Percentiles rank a stretch among this genome's conserved stretches.
Evolutionary conservation across 2,797 vertebrate genomes (phyloP).

Genomic region (Erithacus rubecula): DNA sequence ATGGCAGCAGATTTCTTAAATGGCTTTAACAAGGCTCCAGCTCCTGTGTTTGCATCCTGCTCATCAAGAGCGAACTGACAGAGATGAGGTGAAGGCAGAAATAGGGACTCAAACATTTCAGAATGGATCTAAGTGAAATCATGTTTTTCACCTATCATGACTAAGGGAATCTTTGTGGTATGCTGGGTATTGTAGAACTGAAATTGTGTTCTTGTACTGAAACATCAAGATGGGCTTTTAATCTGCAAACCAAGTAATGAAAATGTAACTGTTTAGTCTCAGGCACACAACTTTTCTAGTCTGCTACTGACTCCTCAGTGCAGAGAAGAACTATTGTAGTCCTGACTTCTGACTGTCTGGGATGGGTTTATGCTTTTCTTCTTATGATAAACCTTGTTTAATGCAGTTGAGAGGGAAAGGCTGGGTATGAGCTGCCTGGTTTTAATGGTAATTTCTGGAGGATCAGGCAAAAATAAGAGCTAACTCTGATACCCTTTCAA

Average conservation of each 20-base stretch:
- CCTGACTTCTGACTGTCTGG: neutral
- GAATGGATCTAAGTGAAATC: neutral
- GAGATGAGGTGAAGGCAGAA: neutral
- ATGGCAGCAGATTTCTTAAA: neutral
- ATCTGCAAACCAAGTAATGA: neutral
- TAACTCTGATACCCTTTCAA: neutral
- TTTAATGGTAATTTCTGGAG: neutral
- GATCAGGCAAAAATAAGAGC: neutral
- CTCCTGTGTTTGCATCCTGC: neutral
- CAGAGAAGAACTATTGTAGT: neutral
- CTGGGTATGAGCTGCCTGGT: neutral
- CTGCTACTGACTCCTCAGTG: neutral
- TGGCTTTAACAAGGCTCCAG: neutral
- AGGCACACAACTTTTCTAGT: neutral
- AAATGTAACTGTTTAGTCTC: neutral
- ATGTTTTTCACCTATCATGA: neutral
- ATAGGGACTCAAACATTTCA: neutral
- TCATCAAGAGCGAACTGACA: rapidly evolving
- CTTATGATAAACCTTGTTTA: neutral
- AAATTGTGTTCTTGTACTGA: neutral
- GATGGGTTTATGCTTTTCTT: neutral
- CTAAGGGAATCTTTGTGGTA: neutral
- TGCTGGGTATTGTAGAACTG: neutral
- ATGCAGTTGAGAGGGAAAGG: neutral
- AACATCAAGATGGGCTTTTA: neutral